A percentile compares a stretch with the other conserved stretches of the same genome.
Evolutionary conservation across 2,113 vertebrate species (phyloP).

Genomic region (Bubo scandiacus): DNA sequence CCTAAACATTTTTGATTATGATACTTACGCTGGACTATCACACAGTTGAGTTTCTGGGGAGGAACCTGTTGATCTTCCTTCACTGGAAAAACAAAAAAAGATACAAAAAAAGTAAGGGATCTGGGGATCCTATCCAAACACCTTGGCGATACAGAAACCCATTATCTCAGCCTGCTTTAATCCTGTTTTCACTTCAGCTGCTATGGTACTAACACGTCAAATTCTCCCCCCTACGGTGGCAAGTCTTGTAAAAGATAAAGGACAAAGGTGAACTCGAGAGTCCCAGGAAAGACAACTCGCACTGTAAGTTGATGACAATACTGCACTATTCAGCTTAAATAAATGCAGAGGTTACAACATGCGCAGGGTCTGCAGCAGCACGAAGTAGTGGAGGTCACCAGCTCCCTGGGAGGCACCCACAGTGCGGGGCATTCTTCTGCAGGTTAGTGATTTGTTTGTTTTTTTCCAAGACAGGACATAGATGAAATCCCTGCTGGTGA

Average conservation of each 20-base stretch:
- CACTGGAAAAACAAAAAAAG: slow-evolving; percentile 65
- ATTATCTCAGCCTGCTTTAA: not conserved
- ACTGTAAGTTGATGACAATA: not conserved
- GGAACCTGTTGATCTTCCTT: slow-evolving; percentile 44
- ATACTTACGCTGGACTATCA: slow-evolving; percentile 77
- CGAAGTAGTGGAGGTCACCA: not conserved
- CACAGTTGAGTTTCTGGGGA: slow-evolving; percentile 57
- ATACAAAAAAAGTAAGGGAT: not conserved
- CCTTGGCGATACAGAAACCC: not conserved
- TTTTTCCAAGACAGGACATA: not conserved
- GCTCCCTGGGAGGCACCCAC: not conserved
- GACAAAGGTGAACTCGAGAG: not conserved
- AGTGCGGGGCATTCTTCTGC: fast-evolving
- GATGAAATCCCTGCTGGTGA: not conserved
- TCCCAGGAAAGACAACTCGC: not conserved
- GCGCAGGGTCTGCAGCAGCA: not conserved
- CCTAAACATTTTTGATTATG: not conserved
- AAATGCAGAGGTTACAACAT: not conserved
- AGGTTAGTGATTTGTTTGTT: not conserved
- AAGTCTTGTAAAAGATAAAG: not conserved
- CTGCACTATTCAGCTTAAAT: not conserved
- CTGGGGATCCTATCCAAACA: not conserved
- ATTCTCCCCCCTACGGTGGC: fast-evolving
- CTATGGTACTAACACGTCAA: not conserved
- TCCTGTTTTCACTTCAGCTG: not conserved